phyloP scores from a whole-genome alignment of 2,888 invertebrate genomes.

The Helicoverpa assulta region DNA sequence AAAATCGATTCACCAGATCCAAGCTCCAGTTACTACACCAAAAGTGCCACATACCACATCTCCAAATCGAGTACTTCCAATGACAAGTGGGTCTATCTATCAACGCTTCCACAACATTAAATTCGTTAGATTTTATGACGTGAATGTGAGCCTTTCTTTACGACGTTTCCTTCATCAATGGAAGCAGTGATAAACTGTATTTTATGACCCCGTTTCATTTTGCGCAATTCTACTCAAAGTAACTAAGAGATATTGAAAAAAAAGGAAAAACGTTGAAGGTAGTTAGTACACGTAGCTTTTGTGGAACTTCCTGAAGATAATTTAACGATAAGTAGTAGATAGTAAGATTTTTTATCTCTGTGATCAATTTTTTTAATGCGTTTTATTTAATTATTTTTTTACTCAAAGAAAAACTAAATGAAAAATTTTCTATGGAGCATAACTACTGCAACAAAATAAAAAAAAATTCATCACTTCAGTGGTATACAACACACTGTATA shows the following conservation, averaged over 20 bases:
- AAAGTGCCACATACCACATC: slow-evolving; percentile 9
- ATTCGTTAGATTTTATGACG: slow-evolving; percentile 55
- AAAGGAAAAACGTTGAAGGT: background rate
- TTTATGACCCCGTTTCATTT: slow-evolving; percentile 42
- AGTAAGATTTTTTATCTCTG: no score
- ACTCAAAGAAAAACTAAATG: no score
- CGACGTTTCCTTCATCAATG: slow-evolving; percentile 50
- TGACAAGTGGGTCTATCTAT: slow-evolving; percentile 50
- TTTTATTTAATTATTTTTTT: no score
- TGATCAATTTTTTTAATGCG: no score
- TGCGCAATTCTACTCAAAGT: slow-evolving; percentile 29
- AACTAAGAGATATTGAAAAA: slow-evolving; percentile 20
- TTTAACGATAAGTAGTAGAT: no score
- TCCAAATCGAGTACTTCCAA: slow-evolving; percentile 3
- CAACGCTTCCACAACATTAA: slow-evolving; percentile 54
- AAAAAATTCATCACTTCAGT: no score
- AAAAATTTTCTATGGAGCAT: no score
- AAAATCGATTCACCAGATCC: background rate
- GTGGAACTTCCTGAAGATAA: no score
- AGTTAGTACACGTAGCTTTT: background rate
- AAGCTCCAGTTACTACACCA: background rate
- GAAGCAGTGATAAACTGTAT: slow-evolving; percentile 51
- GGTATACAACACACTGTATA: no score
- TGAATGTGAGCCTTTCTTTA: slow-evolving; percentile 53
- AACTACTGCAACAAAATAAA: no score